Evolutionary conservation across 2,888 invertebrate species (phyloP).

Genomic region (Phasia obesa): DNA sequence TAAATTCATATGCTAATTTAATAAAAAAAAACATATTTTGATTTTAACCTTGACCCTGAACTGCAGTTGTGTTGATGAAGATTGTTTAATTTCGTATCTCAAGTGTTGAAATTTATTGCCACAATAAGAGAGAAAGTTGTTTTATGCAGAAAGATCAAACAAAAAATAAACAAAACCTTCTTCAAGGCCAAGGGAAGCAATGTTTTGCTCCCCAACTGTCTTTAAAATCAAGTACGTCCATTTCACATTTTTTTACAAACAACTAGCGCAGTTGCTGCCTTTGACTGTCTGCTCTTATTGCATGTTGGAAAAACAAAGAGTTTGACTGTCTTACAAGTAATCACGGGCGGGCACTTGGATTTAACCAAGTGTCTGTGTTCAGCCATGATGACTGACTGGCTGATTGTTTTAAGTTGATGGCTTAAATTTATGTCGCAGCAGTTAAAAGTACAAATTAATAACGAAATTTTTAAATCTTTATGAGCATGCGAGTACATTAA

Average conservation of each 20-base stretch:
- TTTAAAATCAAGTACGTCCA: background rate
- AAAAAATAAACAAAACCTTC: background rate
- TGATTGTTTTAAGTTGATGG: conserved; percentile 15
- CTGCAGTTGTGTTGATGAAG: background rate
- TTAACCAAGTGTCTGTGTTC: conserved; percentile 11
- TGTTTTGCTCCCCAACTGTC: background rate
- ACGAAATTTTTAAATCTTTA: conserved; percentile 59
- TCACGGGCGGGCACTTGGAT: conserved; percentile 1
- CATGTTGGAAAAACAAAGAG: conserved; percentile 43
- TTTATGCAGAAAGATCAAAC: conserved; percentile 25
- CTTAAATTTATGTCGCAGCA: conserved; percentile 17
- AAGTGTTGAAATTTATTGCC: conserved; percentile 19
- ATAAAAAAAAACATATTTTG: background rate
- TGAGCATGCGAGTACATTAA: conserved; percentile 65
- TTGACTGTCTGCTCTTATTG: background rate
- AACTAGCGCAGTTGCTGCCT: background rate
- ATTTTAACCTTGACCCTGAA: conserved; percentile 36
- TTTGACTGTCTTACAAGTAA: conserved; percentile 39
- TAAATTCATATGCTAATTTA: background rate
- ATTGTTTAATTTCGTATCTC: background rate
- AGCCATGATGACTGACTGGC: conserved; percentile 12
- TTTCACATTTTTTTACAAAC: conserved; percentile 10
- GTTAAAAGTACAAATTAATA: conserved; percentile 75
- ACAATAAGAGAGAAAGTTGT: conserved; percentile 56
- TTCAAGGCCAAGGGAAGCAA: conserved; percentile 61